Base-by-base conservation (phyloP, 2,797 vertebrate species). In the Brotula barbata region DNA sequence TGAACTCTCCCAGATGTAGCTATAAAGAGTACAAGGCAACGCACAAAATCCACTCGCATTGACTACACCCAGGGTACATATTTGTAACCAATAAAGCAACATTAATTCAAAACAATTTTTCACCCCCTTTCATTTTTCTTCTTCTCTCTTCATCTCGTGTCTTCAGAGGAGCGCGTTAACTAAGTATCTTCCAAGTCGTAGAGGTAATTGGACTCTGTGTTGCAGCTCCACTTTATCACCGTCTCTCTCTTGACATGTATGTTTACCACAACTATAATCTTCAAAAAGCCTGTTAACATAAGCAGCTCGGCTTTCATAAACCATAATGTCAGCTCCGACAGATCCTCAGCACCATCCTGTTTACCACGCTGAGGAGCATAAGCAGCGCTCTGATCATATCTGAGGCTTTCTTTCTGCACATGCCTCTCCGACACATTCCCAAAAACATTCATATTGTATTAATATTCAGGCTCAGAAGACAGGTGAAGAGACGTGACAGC, bases 231-330 rank as follows among this genome's bases (percentile, higher is more conserved):
- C 69, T 85, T 86, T 76, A 85, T 88, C 85, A 47, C 73, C 22
- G 75, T 81, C 85, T 86, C 82, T 83, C 87, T 86, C 80, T 77
- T 91, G 88, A 92, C 90, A 89, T 85, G 84, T 91, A 88, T 92
- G 91, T 93, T 92, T 93, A 92, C 91, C 89, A 89, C 89, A 84
- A 90, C 84, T 85, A 74, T 92, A 92, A 92, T 92, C 92, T 93
- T 91, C 89, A 92, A 90, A 91, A 92, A 93, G 91, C 90, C 86
- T 92, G 90, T 93, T 92, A 92, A 88, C 90, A 91, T 93, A 93
- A 93, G 91, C 85, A 91, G 91, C 91, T 92, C 89, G 87, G 89
- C 85, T 89, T 89, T 90, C 89, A 89, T 89, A 89, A 89, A 88
- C 81, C 86, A 90, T 88, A 90, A 88, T 89, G 89, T 90, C 85